phyloP scores from a whole-genome alignment of 2,888 invertebrate species.

The Idaea straminata region DNA sequence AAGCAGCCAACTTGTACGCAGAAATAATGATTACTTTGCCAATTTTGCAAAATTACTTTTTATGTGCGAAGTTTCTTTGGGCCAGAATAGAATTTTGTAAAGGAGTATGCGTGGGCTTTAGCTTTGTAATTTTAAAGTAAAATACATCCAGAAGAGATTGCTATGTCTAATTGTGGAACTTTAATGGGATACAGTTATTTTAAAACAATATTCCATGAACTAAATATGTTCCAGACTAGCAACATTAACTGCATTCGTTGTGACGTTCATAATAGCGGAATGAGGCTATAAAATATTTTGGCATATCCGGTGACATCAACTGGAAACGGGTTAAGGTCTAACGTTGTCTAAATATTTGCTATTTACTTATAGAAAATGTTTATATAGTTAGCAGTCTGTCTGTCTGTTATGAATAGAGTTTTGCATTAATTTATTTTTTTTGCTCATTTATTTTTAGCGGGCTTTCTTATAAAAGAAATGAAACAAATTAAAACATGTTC shows the following conservation, averaged over 20 bases:
- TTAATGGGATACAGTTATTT: background rate
- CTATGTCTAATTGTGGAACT: background rate
- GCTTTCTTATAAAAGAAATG: too few relatives aligned
- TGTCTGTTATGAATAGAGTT: background rate
- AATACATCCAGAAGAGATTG: background rate
- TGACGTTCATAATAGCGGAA: background rate
- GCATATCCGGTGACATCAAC: conserved; percentile 58
- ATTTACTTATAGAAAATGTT: background rate
- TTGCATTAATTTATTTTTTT: background rate
- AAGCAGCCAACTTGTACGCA: conserved; percentile 11
- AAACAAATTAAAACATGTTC: too few relatives aligned
- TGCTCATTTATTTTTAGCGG: background rate
- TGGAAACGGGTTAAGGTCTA: background rate
- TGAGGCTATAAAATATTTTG: conserved; percentile 52
- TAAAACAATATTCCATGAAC: background rate
- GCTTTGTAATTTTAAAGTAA: background rate
- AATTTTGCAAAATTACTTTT: background rate
- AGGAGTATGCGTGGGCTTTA: background rate
- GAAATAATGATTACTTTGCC: conserved; percentile 11
- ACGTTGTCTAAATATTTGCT: background rate
- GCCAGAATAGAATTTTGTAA: background rate
- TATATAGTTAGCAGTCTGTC: too few relatives aligned
- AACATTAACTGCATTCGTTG: background rate
- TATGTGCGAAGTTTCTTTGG: conserved; percentile 6
- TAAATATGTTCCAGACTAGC: background rate